Conservation (phyloP, 2,113 vertebrate species). For the Drymodes brunneopygia region DNA sequence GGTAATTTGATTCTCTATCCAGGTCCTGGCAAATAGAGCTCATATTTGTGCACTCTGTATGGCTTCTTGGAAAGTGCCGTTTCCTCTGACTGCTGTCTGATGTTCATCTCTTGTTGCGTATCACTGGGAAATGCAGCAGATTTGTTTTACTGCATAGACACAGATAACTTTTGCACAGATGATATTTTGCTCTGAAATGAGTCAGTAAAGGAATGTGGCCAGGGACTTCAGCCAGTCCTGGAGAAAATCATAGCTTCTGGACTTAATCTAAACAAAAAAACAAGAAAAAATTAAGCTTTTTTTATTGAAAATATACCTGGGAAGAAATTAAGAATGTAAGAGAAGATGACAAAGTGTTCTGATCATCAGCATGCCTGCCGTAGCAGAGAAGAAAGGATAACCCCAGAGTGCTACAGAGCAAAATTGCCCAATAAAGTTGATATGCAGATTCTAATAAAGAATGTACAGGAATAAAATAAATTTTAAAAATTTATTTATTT, state of each 20-base stretch:
- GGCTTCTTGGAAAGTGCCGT: not conserved
- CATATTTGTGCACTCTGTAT: not conserved
- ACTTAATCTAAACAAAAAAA: not conserved
- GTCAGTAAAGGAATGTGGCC: not conserved
- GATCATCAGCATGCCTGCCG: fast-evolving
- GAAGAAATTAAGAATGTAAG: not conserved
- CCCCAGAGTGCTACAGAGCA: not conserved
- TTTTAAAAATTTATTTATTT: not conserved
- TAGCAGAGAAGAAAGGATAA: not conserved
- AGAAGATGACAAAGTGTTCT: not conserved
- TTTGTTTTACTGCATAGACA: not conserved
- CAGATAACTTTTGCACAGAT: not conserved
- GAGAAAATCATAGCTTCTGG: not conserved
- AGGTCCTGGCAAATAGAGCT: not conserved
- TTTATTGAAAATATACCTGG: not conserved
- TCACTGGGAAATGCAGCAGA: not conserved
- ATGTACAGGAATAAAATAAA: not conserved
- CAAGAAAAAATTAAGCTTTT: not conserved
- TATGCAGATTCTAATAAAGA: not conserved
- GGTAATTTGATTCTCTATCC: not conserved
- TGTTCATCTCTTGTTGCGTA: not conserved
- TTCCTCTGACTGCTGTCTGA: not conserved
- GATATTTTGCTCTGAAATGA: not conserved
- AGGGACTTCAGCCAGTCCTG: not conserved
- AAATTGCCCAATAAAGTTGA: not conserved